These are phyloP conservation scores for Molanna angustata DNA, from an alignment of 2,888 invertebrate species.

Conservation along the genomic window DNA sequence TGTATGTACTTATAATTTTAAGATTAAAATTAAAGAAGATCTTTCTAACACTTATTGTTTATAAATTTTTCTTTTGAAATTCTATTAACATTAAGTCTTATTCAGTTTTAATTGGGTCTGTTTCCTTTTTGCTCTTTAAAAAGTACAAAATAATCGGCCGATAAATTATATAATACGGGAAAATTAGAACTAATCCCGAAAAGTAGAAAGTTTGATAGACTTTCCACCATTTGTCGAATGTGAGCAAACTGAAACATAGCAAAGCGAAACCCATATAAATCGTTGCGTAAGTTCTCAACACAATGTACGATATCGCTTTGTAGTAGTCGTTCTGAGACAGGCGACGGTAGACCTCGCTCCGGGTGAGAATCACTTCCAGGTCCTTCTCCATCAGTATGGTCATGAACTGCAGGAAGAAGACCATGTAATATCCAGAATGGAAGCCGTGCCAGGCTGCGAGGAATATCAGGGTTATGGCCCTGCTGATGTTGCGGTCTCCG, in stretches of 20 bases:
- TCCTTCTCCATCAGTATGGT: constrained; percentile 85
- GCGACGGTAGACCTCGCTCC: constrained; percentile 48
- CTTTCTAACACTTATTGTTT: no score
- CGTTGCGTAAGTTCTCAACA: constrained; percentile 70
- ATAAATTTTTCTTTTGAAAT: no score
- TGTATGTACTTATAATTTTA: no score
- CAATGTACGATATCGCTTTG: constrained; percentile 47
- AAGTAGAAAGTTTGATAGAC: constrained; percentile 65
- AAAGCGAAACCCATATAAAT: constrained; percentile 83
- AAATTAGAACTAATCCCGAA: constrained; percentile 65
- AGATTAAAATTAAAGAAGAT: no score
- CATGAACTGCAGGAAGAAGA: constrained; percentile 89
- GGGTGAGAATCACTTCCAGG: constrained; percentile 55
- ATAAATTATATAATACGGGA: constrained; percentile 66
- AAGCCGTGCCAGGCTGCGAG: constrained; percentile 96
- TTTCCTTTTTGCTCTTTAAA: no score
- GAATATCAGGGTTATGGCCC: constrained; percentile 77
- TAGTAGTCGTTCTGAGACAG: constrained; percentile 48
- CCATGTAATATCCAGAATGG: constrained; percentile 89
- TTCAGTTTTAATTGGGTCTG: no score
- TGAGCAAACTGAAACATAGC: constrained; percentile 70
- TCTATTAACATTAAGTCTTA: no score
- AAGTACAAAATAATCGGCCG: constrained; percentile 42
- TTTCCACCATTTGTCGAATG: constrained; percentile 64
- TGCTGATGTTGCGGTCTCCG: constrained; percentile 78